Conservation (phyloP, 2,797 vertebrate species). For the Heterohyrax brucei region DNA sequence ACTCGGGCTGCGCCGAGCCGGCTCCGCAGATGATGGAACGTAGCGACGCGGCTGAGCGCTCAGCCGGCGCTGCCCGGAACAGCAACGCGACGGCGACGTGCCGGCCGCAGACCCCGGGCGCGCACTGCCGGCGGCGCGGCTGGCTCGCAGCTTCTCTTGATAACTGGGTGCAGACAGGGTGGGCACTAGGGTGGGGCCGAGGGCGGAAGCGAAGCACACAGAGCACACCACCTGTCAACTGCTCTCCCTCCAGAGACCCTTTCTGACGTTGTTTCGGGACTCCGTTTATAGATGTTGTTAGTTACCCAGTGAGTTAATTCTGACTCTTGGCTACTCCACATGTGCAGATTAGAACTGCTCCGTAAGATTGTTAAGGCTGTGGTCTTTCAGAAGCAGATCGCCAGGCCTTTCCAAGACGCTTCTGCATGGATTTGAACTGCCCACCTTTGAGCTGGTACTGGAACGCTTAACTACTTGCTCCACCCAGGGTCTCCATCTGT, state of each 20-base stretch:
- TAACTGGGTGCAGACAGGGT: rapidly evolving
- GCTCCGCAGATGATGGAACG: constrained; percentile 42
- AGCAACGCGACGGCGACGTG: neutral
- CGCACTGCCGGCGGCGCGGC: neutral
- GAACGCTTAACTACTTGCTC: too few relatives aligned
- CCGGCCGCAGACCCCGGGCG: too few relatives aligned
- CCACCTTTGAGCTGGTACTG: too few relatives aligned
- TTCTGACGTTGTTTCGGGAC: neutral
- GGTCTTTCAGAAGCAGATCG: neutral
- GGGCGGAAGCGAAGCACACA: neutral
- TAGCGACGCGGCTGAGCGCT: neutral
- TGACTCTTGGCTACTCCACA: neutral
- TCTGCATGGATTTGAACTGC: too few relatives aligned
- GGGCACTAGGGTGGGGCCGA: rapidly evolving
- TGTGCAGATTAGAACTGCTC: too few relatives aligned
- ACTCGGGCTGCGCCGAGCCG: neutral
- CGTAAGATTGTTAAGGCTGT: too few relatives aligned
- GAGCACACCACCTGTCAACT: too few relatives aligned
- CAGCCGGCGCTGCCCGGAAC: neutral
- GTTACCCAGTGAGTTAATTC: neutral
- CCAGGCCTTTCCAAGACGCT: neutral
- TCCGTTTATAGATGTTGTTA: neutral
- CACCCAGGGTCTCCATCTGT: neutral
- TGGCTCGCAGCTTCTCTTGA: neutral
- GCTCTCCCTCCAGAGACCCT: too few relatives aligned